Base-by-base conservation (phyloP, 1,140 invertebrate species). In the Drosophila nasuta region DNA sequence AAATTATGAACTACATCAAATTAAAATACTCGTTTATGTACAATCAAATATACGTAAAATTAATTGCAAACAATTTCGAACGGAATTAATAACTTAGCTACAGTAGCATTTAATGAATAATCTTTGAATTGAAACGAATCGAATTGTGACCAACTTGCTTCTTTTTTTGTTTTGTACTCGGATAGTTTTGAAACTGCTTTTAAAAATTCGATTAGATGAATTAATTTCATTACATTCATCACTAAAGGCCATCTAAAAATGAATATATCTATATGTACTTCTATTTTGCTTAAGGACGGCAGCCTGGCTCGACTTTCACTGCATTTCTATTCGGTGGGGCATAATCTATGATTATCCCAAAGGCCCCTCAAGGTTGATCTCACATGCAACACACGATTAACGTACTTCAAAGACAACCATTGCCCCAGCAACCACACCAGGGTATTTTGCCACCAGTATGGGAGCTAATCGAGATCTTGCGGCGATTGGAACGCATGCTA, bases 341-440 rank as follows among this genome's bases (percentile, higher is more conserved):
- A 10, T 28, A 51, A 52, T 52, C 25, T 35, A 11, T 8, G 58
- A 58, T 72, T 15, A 35, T 30, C 1, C 49, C 8, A 28, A 13
- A 33, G 11, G 20, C 25, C 33, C 11, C 15, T 49, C 28, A 64
- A 56, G 3, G 11, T 8, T 48, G 4, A 51, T 7, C 35, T 3
- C 3, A 25, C 2, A n/a, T 8, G 7, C 13, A 11, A 5, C 54
- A 11, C 54, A 5, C 48, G 20, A 13, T 49, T 6, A 13, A 52
- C 11, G 28, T 6, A n/a, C 33, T 58, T 58, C 81, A 88, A 17
- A 89, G 85, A 92, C 97, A 97, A 3, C 96, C 96, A 73, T 97
- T 97, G 8, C 97, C 97, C 96, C 96, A 97, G 81, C 97, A 97
- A 0, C 96, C 96, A 82, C 96, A 97, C 96, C 97, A 97, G 0